Base-by-base conservation (phyloP, 2,797 vertebrate genomes). In the Rousettus madagascariensis region DNA sequence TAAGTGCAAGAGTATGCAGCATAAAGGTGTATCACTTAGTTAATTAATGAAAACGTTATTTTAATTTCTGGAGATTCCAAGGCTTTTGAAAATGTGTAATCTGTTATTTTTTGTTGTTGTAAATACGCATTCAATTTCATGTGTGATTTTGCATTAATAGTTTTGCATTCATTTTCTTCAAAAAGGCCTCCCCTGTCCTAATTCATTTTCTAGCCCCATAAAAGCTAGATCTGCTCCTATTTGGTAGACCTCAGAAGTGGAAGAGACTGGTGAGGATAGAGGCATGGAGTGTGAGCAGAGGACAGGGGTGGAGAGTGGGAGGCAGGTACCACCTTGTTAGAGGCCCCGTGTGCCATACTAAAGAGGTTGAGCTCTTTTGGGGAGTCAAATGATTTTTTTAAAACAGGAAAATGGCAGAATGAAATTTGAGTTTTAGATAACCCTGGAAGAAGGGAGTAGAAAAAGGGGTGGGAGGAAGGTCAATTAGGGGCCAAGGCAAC, bases 261-360 rank as follows among this genome's bases (percentile, higher is more conserved):
- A 49, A 30, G 77, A 86, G 19, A 8, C 16, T 7, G 8, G 20
- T 57, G 15, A 38, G 28, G 36, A 20, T 20, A 7, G 51, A 75
- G 10, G 19, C n/a, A 13, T 26, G 7, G 68, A 19, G 38, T 36
- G 19, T 7, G 15, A 11, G 2, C 10, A 20, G 26, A 22, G 6
- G 20, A 2, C 10, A 5, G 10, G 7, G 16, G 0, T 28, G 26
- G 12, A 3, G 0, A 24, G 19, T 17, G 10, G 49, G 16, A 68
- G 59, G 49, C 4, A 61, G 16, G 7, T 1, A 6, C 8, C 41
- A 43, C 22, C 30, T 41, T 49, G 8, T 22, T 8, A 78, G 28
- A 51, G 24, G 33, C 10, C 59, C 26, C 0, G 1, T 33, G 28
- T 8, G 3, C 43, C 36, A 53, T 41, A 33, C 8, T 33, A 26